Evolutionary conservation across 2,113 vertebrate species (phyloP).

Genomic region (Genyomyrus donnyi): DNA sequence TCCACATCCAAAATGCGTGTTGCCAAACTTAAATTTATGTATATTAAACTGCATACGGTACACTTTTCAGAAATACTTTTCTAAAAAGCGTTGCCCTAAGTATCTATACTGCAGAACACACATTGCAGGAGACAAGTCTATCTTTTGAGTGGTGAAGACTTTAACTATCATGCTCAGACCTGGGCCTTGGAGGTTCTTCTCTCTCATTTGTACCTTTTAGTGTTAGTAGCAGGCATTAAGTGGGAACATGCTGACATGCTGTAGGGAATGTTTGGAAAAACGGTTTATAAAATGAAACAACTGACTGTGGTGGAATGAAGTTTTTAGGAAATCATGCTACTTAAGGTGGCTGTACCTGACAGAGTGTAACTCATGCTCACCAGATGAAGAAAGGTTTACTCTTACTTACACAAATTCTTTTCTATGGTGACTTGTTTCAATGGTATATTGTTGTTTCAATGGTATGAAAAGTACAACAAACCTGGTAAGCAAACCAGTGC

Average conservation of each 20-base stretch:
- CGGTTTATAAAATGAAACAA: background rate
- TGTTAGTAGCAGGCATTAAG: background rate
- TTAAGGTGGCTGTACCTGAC: background rate
- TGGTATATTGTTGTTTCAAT: background rate
- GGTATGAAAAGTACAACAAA: conserved; percentile 23
- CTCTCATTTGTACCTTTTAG: background rate
- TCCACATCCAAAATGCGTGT: background rate
- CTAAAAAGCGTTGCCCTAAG: background rate
- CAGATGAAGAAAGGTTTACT: background rate
- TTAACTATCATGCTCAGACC: background rate
- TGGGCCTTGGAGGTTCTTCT: background rate
- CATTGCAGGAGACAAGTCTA: background rate
- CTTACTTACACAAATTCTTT: background rate
- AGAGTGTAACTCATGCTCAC: background rate
- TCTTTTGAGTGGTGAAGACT: background rate
- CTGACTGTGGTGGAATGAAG: background rate
- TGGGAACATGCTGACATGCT: background rate
- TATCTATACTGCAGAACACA: background rate
- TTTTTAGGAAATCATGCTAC: background rate
- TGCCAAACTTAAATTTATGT: background rate
- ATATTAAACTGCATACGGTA: background rate
- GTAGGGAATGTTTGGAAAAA: background rate
- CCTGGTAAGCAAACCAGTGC: conserved; percentile 77
- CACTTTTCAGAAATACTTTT: background rate
- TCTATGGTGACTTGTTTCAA: background rate